Conservation (phyloP, 1,140 invertebrate species). For the Palaemon carinicauda region DNA sequence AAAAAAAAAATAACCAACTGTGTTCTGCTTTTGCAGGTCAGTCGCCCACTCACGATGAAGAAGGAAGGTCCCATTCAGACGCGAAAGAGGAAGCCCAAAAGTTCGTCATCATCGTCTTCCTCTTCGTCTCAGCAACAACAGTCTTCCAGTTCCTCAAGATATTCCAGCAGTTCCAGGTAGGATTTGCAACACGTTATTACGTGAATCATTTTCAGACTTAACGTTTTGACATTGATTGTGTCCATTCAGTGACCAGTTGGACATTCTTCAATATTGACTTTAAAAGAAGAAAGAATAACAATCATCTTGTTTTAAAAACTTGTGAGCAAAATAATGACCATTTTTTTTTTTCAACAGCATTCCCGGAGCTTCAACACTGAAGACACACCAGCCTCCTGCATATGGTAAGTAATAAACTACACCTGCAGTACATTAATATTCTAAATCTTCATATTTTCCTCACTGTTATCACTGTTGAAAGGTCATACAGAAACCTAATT, state of each 20-base stretch:
- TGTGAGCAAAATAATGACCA: not conserved
- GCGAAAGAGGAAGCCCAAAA: constrained; percentile 93
- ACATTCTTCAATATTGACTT: no score
- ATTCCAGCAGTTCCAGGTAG: constrained; percentile 20
- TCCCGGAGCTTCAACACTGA: not conserved
- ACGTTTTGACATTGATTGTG: no score
- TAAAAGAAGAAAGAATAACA: no score
- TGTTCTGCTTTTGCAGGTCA: constrained; percentile 67
- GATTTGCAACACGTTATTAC: not conserved
- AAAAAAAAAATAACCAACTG: no score
- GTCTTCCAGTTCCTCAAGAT: not conserved
- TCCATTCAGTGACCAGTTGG: no score
- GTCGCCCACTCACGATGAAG: constrained; percentile 90
- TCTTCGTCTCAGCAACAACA: constrained; percentile 12
- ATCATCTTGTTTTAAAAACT: not conserved
- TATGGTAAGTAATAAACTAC: not conserved
- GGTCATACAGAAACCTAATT: no score
- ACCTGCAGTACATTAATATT: not conserved
- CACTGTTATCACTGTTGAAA: no score
- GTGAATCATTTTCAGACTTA: not conserved
- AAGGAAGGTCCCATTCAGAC: constrained; percentile 95
- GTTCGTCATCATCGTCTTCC: constrained; percentile 1
- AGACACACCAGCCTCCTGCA: not conserved
- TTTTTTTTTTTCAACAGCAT: not conserved
- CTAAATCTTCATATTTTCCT: not conserved